phyloP scores from a whole-genome alignment of 2,113 vertebrate genomes.

The Tetrax tetrax region DNA sequence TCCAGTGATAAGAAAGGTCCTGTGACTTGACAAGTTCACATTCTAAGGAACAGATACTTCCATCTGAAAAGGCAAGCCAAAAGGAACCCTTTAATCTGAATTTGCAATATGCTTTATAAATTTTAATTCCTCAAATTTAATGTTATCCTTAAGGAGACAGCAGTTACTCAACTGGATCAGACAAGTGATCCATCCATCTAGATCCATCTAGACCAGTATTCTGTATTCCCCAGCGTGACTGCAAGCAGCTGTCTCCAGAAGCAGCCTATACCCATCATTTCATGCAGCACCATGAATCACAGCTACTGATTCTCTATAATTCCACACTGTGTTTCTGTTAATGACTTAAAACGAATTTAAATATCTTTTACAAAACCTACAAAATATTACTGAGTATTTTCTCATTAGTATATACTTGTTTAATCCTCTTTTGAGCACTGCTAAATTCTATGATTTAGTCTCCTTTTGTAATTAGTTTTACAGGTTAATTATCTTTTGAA shows the following conservation, averaged over 20 bases:
- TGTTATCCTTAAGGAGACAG: neutral
- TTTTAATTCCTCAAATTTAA: neutral
- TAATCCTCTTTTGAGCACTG: constrained; percentile 42
- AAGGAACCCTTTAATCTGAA: neutral
- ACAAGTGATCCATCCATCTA: neutral
- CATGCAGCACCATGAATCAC: neutral
- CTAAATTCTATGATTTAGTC: constrained; percentile 35
- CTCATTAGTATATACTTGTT: constrained; percentile 5
- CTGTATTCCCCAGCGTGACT: neutral
- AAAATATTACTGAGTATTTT: constrained; percentile 29
- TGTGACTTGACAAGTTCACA: neutral
- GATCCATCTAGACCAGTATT: neutral
- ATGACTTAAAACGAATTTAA: neutral
- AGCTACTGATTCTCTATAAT: neutral
- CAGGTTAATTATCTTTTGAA: constrained; percentile 50
- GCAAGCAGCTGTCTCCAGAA: neutral
- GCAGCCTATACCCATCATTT: neutral
- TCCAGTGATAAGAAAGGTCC: neutral
- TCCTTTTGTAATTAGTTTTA: constrained; percentile 47
- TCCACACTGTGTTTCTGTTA: neutral
- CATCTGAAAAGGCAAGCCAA: neutral
- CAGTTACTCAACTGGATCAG: neutral
- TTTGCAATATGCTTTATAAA: neutral
- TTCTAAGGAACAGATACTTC: neutral
- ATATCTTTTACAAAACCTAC: neutral